Evolutionary conservation across 1,140 invertebrate genomes (phyloP).

Genomic region (Lutraria rhynchaena): DNA sequence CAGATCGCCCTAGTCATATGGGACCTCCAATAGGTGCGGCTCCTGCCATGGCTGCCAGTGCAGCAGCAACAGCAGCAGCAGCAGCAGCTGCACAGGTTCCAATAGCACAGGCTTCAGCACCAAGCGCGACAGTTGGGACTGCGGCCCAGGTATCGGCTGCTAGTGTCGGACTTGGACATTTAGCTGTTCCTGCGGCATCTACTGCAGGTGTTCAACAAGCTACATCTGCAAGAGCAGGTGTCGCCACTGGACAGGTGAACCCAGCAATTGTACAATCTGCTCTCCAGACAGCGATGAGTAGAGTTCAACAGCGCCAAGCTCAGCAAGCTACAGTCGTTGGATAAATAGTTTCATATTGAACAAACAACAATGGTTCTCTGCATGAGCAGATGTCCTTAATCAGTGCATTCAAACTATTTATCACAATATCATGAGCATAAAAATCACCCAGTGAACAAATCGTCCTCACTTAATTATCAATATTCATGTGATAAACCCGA

Average conservation of each 20-base stretch:
- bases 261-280: background rate
- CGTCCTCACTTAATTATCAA: too few species aligned
- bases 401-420: too few species aligned
- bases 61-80: background rate
- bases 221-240: background rate
- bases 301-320: conserved; percentile 2
- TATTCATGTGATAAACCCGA: too few species aligned
- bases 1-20: background rate
- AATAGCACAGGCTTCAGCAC: background rate
- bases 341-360: too few species aligned
- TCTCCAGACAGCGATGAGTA: conserved; percentile 2
- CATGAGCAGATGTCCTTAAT: too few species aligned
- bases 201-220: background rate
- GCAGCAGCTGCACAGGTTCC: background rate
- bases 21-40: background rate
- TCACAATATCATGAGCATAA: too few species aligned
- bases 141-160: background rate
- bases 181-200: background rate
- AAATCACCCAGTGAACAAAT: too few species aligned
- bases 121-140: background rate
- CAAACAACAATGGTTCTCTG: too few species aligned
- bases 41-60: background rate
- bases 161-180: background rate
- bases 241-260: background rate
- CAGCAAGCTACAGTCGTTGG: background rate